Conservation (phyloP, 35 echinoderm and acorn worm species). For the Lytechinus variegatus region DNA sequence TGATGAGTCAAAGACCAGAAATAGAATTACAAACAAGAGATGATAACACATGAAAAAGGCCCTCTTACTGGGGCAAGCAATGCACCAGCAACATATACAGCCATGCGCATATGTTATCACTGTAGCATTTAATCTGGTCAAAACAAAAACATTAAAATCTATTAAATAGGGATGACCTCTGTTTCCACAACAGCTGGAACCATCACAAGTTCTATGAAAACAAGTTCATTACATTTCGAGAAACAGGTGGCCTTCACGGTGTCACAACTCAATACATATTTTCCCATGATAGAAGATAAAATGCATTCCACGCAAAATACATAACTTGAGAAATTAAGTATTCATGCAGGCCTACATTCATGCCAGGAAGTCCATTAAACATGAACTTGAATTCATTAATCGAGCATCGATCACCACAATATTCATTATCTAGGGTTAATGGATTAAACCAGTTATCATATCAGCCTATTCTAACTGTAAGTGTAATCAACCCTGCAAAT, state of each 20-base stretch:
- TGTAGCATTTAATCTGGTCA: background rate
- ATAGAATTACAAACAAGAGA: background rate
- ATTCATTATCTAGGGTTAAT: background rate
- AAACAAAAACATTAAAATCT: slow-evolving; percentile 4
- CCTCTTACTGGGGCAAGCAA: background rate
- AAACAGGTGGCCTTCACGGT: slow-evolving; percentile 29
- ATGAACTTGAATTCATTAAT: background rate
- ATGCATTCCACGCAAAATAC: background rate
- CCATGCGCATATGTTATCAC: no score
- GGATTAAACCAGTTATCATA: background rate
- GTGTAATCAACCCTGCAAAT: background rate
- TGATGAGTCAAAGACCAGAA: background rate
- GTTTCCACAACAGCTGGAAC: slow-evolving; percentile 11
- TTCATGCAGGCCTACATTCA: background rate
- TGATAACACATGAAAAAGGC: background rate
- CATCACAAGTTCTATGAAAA: background rate
- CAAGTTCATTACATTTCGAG: background rate
- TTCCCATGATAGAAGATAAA: background rate
- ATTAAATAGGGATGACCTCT: background rate
- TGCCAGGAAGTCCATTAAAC: background rate
- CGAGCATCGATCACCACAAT: background rate
- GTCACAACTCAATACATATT: background rate
- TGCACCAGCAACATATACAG: no score
- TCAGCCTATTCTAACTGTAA: background rate
- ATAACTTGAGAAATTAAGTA: background rate